A percentile compares a stretch with the other conserved stretches of the same genome.
Conservation (phyloP, 2,888 invertebrate species). For the Diogma glabrata region DNA sequence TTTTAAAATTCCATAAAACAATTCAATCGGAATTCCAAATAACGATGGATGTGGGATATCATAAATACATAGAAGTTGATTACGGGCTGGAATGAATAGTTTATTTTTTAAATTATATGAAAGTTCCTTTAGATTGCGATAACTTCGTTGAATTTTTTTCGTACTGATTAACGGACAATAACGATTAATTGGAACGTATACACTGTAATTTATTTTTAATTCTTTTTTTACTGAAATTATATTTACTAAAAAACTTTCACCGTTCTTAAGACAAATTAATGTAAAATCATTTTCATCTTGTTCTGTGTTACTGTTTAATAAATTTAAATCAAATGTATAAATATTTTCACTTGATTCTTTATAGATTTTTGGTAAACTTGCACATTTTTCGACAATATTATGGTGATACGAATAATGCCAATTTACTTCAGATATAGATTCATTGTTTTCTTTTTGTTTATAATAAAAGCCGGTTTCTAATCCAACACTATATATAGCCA, state of each 20-base stretch:
- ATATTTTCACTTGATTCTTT: background rate
- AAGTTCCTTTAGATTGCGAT: background rate
- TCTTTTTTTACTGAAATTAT: constrained; percentile 1
- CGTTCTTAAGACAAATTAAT: constrained; percentile 1
- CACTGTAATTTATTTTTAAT: background rate
- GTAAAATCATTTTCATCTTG: constrained; percentile 1
- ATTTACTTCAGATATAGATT: too few relatives aligned
- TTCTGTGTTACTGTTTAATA: background rate
- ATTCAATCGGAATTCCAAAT: background rate
- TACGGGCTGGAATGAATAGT: background rate
- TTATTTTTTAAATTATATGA: background rate
- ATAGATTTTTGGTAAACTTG: too few relatives aligned
- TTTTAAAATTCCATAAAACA: background rate
- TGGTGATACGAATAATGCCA: background rate
- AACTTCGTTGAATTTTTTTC: too few relatives aligned
- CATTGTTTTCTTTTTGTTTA: too few relatives aligned
- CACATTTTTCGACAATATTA: too few relatives aligned
- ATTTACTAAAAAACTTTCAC: background rate
- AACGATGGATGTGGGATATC: constrained; percentile 4
- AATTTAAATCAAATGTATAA: constrained; percentile 1
- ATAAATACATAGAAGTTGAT: too few relatives aligned
- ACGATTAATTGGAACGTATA: background rate
- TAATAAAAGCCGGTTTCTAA: background rate
- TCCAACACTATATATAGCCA: background rate
- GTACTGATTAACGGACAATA: background rate